Base-by-base conservation (phyloP, 2,888 invertebrate species). In the Patella caerulea region DNA sequence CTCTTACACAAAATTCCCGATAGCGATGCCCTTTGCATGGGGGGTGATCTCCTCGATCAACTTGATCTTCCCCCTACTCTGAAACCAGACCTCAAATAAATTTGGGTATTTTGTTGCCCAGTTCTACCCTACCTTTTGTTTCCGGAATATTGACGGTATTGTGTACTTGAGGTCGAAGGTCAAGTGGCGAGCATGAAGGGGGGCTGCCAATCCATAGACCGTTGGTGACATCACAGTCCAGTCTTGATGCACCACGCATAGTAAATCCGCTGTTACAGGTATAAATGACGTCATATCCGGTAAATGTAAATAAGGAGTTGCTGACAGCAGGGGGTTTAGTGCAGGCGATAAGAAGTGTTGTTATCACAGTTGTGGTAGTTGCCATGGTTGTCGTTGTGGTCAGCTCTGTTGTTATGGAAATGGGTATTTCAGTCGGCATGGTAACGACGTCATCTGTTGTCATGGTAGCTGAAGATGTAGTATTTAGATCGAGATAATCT, bases 111-210 rank as follows among this genome's bases (percentile, higher is more conserved):
- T 3, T 29, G 29, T 29, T 29, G 29, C 29, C 29, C 29, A 29
- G 29, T 29, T 29, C 2, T 45, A 9, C 1, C 24, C 24, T 65
- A 65, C 65, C 65, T 65, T 65, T 65, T 0, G 65, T 65, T 24
- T 65, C 65, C 19, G 65, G 65, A 24, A 65, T 65, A 24, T 65
- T 65, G 24, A 65, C 24, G 65, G 65, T 65, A 24, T 65, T 65
- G 9, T 65, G 19, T 65, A 65, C 24, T 65, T 24, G 19, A 2
- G 65, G 65, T 19, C 14, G 19, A 24, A 65, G 24, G 14, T 65
- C 65, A 12, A 65, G 24, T 1, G 65, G 65, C 12, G 65, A 65
- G 24, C 65, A 65, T 24, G 19, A 19, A 5, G 65, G 65, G 11
- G 65, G 65, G 24, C 19, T 65, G 24, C 24, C 65, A 3, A 65